Base-by-base conservation (phyloP, 2,888 invertebrate genomes). In the Cerastis rubricosa region DNA sequence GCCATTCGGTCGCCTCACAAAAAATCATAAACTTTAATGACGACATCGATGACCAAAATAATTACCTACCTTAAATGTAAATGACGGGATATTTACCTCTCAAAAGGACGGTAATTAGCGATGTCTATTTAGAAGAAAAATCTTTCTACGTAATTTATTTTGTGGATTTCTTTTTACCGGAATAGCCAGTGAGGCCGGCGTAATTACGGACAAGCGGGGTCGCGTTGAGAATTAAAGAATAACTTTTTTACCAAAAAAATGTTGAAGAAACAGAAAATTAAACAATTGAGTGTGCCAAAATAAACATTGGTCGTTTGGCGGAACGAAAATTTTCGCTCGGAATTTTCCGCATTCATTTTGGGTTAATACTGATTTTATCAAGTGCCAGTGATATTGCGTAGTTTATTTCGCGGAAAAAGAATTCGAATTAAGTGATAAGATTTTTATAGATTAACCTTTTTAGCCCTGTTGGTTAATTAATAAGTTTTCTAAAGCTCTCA, bases 101-200 rank as follows among this genome's bases (percentile, higher is more conserved):
- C 78, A 76, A 84, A 85, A 82, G 74, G 65, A 68, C 69, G 64
- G 86, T 88, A 92, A 91, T 91, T 92, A 89, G 87, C 79, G 51
- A 72, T 70, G 83, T 85, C 85, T 86, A 86, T 89, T 89, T 83
- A 88, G 86, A 83, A 80, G 83, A 88, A 87, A 89, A 87, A 90
- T 87, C 88, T 88, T 89, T 89, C 85, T 84, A 74, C 71, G 57
- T 88, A 88, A 90, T 91, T 91, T 89, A 88, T 88, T 88, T 87
- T 86, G 87, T 79, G 51, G 81, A 84, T 71, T 81, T 78, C 83
- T 87, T 90, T 88, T 85, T 81, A 81, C 74, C 77, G 77, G 74
- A 91, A 89, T 87, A 85, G 85, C 87, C 88, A 87, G 78, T 88
- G 87, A 87, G 85, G 80, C 81, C 78, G 82, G 71, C 75, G 87